Evolutionary conservation across 2,888 invertebrate genomes (phyloP).

Genomic region (Nemapogon koenigi): DNA sequence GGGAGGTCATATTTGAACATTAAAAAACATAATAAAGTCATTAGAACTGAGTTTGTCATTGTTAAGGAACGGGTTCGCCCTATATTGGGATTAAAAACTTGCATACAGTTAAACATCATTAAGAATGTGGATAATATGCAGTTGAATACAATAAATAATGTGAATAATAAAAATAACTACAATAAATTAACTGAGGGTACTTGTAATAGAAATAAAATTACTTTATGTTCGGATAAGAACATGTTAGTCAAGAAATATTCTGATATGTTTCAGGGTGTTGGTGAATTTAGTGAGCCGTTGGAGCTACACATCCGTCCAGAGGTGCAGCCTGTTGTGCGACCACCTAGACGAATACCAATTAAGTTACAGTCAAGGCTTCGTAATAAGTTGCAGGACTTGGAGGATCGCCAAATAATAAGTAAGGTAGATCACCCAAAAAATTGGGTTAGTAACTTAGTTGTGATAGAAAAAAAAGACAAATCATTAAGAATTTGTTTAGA

Average conservation of each 20-base stretch:
- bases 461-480: constrained; percentile 17
- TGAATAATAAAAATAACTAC: too few relatives aligned
- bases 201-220: too few relatives aligned
- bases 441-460: too few relatives aligned
- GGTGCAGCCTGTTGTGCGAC: background rate
- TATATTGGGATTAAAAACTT: constrained; percentile 5
- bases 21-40: background rate
- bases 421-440: too few relatives aligned
- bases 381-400: constrained; percentile 15
- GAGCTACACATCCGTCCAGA: constrained; percentile 11
- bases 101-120: constrained; percentile 4
- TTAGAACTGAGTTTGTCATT: constrained; percentile 8
- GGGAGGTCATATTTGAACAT: background rate
- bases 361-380: constrained; percentile 12
- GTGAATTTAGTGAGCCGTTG: constrained; percentile 13
- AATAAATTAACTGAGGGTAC: too few relatives aligned
- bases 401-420: constrained; percentile 14
- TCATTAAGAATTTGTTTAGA: constrained; percentile 17
- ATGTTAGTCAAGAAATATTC: constrained; percentile 4
- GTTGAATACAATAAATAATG: too few relatives aligned
- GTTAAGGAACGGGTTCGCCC: constrained; percentile 7
- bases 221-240: background rate
- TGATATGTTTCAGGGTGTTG: constrained; percentile 11
- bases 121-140: constrained; percentile 1
- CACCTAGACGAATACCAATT: constrained; percentile 8